Conservation (phyloP, 2,888 invertebrate genomes). For the Cepaea hortensis region DNA sequence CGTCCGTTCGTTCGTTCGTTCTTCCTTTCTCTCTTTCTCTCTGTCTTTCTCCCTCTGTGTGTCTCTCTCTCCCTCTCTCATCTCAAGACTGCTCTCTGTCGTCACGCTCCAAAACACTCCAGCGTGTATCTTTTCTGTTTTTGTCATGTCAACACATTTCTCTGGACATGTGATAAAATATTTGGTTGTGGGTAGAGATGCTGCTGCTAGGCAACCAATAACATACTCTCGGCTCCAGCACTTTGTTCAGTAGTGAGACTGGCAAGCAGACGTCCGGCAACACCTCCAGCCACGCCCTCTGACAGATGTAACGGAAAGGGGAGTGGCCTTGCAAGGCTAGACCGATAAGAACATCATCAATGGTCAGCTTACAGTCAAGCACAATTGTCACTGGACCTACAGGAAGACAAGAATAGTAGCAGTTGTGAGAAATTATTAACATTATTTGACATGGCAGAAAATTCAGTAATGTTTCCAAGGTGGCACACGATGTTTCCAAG, state of each 20-base stretch:
- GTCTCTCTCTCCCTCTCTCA: too few relatives aligned
- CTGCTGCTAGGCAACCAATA: background rate
- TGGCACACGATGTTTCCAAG: too few relatives aligned
- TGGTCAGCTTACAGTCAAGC: constrained; percentile 67
- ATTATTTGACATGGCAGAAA: background rate
- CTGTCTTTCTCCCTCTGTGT: too few relatives aligned
- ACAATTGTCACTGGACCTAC: constrained; percentile 66
- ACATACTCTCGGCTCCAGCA: constrained; percentile 63
- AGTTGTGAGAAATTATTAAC: background rate
- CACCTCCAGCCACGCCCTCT: constrained; percentile 67
- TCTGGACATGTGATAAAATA: too few relatives aligned
- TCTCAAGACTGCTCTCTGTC: too few relatives aligned
- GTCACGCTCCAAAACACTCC: too few relatives aligned
- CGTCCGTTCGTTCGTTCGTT: too few relatives aligned
- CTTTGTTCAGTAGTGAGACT: constrained; percentile 56
- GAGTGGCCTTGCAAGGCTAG: constrained; percentile 66
- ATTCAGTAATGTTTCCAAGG: too few relatives aligned
- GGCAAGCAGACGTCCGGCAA: constrained; percentile 64
- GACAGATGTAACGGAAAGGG: constrained; percentile 69
- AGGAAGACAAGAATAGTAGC: background rate
- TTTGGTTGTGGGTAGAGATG: background rate
- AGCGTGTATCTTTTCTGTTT: too few relatives aligned
- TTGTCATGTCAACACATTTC: too few relatives aligned
- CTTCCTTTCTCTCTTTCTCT: too few relatives aligned
- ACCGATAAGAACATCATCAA: constrained; percentile 72